These are phyloP conservation scores for Rhineura floridana DNA, from an alignment of 2,113 vertebrate genomes.

Conservation along the genomic window DNA sequence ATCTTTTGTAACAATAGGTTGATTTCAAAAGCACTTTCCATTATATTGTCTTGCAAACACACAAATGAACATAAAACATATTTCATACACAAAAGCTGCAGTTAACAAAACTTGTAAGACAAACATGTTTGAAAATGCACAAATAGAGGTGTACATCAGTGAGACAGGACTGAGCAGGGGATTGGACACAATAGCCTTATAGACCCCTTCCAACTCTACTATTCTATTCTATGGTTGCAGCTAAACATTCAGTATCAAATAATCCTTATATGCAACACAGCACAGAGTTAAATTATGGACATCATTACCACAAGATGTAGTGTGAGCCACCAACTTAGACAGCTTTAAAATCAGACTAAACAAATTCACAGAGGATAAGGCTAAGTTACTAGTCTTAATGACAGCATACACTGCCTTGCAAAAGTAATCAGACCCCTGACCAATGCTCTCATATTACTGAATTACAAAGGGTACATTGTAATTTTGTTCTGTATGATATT, in stretches of 20 bases:
- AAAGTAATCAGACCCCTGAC: too few species aligned
- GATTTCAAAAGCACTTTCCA: slow-evolving; percentile 3
- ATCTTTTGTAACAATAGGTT: not conserved
- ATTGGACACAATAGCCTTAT: too few species aligned
- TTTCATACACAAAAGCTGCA: not conserved
- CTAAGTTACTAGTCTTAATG: too few species aligned
- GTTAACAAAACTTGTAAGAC: not conserved
- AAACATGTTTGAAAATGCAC: not conserved
- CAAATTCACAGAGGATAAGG: not conserved
- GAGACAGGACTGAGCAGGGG: not conserved
- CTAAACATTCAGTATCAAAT: too few species aligned
- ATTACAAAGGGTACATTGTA: too few species aligned
- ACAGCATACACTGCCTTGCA: too few species aligned
- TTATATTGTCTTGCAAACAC: not conserved
- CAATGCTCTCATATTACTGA: too few species aligned
- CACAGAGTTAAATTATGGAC: not conserved
- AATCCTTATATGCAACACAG: not conserved
- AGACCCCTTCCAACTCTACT: too few species aligned
- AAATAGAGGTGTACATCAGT: not conserved
- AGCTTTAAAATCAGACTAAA: not conserved
- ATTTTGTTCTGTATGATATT: too few species aligned
- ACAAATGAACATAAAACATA: not conserved
- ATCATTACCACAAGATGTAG: not conserved
- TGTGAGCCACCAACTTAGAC: too few species aligned
- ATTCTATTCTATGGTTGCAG: too few species aligned